A percentile compares a stretch with the other conserved stretches of the same genome.
Conservation (phyloP, 2,888 invertebrate species). For the Synanthedon myopaeformis region DNA sequence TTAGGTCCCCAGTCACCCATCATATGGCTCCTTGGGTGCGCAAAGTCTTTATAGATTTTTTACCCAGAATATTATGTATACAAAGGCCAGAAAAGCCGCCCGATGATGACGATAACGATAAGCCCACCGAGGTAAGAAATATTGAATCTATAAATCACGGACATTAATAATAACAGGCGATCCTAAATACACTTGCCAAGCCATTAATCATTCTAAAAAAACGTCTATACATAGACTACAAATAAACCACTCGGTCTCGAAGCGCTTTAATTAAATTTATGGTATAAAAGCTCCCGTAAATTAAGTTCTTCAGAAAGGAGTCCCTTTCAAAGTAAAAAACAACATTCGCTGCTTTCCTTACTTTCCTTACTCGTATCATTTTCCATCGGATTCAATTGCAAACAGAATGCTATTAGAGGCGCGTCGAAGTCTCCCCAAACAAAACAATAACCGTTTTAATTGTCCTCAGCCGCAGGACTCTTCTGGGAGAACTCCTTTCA, state of each 20-base stretch:
- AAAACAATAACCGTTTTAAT: slow-evolving; percentile 63
- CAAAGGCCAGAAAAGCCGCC: slow-evolving; percentile 87
- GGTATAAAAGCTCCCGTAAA: slow-evolving; percentile 42
- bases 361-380: slow-evolving; percentile 50
- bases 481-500: slow-evolving; percentile 46
- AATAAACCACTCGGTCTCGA: slow-evolving; percentile 20
- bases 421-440: slow-evolving; percentile 37
- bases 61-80: slow-evolving; percentile 89
- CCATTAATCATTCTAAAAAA: slow-evolving; percentile 28
- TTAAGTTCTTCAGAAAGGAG: slow-evolving; percentile 39
- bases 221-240: slow-evolving; percentile 15
- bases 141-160: slow-evolving; percentile 19
- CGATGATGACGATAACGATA: slow-evolving; percentile 71
- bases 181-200: slow-evolving; percentile 10
- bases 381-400: slow-evolving; percentile 49
- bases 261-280: slow-evolving; percentile 50
- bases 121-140: slow-evolving; percentile 61
- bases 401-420: slow-evolving; percentile 42
- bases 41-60: slow-evolving; percentile 84
- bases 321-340: slow-evolving; percentile 41
- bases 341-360: slow-evolving; percentile 35
- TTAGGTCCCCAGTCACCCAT: slow-evolving; percentile 91
- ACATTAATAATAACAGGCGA: slow-evolving; percentile 15
- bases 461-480: slow-evolving; percentile 48
- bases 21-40: slow-evolving; percentile 93